A percentile compares a stretch with the other conserved stretches of the same genome.
phyloP scores from a whole-genome alignment of 2,113 vertebrate species.

The Leptodactylus fuscus region DNA sequence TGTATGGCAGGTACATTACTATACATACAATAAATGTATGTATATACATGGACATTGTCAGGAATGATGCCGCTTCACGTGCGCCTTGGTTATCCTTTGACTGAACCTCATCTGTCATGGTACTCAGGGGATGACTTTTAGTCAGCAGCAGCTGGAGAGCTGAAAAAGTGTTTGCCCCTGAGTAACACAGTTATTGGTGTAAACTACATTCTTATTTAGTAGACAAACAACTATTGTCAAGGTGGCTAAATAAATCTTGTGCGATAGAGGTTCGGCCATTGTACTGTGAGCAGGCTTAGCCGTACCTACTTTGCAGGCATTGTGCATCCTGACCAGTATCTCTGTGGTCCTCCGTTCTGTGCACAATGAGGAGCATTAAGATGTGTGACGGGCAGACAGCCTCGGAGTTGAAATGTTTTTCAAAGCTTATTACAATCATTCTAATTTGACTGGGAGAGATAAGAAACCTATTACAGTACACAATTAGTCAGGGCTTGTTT shows the following conservation, averaged over 20 bases:
- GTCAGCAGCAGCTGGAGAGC: conserved; percentile 3
- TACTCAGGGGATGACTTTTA: not conserved
- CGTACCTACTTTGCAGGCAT: conserved; percentile 33
- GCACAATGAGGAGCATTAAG: conserved; percentile 48
- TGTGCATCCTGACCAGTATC: conserved; percentile 31
- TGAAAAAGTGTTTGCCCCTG: not conserved
- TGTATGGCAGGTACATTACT: too few relatives aligned
- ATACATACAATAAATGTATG: too few relatives aligned
- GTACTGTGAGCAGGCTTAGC: not conserved
- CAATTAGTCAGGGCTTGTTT: conserved; percentile 56
- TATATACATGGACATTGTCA: not conserved
- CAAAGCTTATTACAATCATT: conserved; percentile 57
- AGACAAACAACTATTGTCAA: conserved; percentile 5
- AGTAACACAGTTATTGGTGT: not conserved
- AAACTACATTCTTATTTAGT: conserved; percentile 13
- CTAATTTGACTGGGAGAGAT: conserved; percentile 53
- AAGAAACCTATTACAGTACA: conserved; percentile 58
- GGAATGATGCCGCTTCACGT: not conserved
- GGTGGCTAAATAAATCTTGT: conserved; percentile 1
- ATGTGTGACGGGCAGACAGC: conserved; percentile 52
- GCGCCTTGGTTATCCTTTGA: not conserved
- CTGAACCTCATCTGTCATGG: conserved; percentile 6
- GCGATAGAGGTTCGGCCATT: not conserved
- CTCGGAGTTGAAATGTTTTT: conserved; percentile 53
- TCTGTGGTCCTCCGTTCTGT: conserved; percentile 17